A percentile compares a stretch with the other conserved stretches of the same genome.
Evolutionary conservation across 2,888 invertebrate species (phyloP).

Genomic region (Hypolimnas misippus): DNA sequence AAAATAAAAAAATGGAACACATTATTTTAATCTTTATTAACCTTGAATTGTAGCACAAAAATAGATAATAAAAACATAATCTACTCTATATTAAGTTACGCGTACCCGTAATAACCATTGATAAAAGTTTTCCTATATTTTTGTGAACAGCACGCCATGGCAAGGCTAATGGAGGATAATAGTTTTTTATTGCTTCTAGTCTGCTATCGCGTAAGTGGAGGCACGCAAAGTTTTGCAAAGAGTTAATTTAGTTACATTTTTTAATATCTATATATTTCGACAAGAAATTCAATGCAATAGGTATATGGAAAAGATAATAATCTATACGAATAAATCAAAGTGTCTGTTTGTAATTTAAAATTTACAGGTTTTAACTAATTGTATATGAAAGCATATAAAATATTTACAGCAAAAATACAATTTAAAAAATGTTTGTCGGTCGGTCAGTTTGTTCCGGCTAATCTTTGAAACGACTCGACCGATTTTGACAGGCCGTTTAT

Average conservation of each 20-base stretch:
- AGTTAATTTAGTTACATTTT: background rate
- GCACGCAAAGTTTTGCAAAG: constrained; percentile 6
- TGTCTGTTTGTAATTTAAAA: too few species aligned
- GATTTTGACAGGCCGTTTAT: too few species aligned
- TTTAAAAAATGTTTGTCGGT: too few species aligned
- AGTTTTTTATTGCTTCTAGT: constrained; percentile 38
- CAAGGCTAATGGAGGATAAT: constrained; percentile 39
- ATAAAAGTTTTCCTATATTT: constrained; percentile 37
- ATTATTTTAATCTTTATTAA: background rate
- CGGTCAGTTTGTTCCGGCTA: too few species aligned
- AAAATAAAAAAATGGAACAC: too few species aligned
- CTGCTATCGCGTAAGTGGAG: constrained; percentile 14
- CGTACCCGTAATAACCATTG: constrained; percentile 24
- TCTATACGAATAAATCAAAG: too few species aligned
- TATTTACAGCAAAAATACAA: too few species aligned
- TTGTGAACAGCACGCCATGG: constrained; percentile 36
- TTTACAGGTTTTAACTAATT: too few species aligned
- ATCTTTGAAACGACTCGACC: too few species aligned
- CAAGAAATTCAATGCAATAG: background rate
- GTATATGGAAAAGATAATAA: too few species aligned
- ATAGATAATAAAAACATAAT: constrained; percentile 20
- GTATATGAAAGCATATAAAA: too few species aligned
- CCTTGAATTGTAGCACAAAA: constrained; percentile 6
- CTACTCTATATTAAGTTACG: constrained; percentile 19
- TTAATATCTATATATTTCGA: background rate